phyloP scores from a whole-genome alignment of 2,797 vertebrate genomes.

The Micromesistius poutassou region DNA sequence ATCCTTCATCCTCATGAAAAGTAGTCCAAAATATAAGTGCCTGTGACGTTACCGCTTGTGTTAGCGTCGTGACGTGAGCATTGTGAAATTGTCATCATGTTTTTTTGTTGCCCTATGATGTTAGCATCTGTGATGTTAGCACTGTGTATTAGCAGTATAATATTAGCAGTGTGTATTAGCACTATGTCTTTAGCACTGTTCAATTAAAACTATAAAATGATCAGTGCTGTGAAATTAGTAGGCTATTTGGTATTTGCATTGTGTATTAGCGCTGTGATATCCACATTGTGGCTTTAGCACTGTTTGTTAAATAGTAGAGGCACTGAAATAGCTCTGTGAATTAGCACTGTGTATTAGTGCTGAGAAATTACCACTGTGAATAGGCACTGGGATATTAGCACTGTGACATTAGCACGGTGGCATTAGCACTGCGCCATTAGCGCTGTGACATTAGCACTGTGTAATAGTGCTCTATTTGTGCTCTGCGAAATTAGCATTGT shows the following conservation, averaged over 20 bases:
- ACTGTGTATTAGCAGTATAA: not conserved
- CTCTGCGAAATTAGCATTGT: too few species aligned
- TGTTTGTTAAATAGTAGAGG: not conserved
- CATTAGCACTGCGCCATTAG: too few species aligned
- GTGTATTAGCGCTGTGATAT: not conserved
- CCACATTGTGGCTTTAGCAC: not conserved
- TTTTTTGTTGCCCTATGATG: not conserved
- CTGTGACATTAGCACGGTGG: not conserved
- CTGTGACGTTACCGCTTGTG: not conserved
- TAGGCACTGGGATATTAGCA: not conserved
- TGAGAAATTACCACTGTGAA: not conserved
- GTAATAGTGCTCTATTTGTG: too few species aligned
- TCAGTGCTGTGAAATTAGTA: not conserved
- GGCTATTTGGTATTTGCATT: too few species aligned
- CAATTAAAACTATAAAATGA: too few species aligned
- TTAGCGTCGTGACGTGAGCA: not conserved
- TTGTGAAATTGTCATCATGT: not conserved
- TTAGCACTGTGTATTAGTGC: too few species aligned
- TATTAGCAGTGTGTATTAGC: too few species aligned
- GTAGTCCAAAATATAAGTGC: too few species aligned
- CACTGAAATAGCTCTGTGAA: not conserved
- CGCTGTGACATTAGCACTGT: too few species aligned
- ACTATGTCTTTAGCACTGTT: too few species aligned
- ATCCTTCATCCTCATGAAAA: too few species aligned
- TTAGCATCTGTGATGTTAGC: not conserved